Evolutionary conservation across 2,797 vertebrate genomes (phyloP), one percentile per base, ranked within the genome.

Genomic region (Scarus forsteni): DNA sequence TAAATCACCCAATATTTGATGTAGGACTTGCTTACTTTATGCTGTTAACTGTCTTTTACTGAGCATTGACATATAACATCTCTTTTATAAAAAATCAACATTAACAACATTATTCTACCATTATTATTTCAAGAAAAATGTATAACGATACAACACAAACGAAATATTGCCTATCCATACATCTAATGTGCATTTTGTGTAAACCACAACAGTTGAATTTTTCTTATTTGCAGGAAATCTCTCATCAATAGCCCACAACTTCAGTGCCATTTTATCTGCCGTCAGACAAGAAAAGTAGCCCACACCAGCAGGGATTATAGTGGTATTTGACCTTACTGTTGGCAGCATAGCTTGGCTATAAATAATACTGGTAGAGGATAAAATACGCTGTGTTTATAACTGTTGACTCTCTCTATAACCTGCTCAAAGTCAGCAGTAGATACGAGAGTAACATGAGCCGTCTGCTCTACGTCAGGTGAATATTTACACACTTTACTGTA

Each of bases 321-420:
- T 14, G 51, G 14, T 16, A 39, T 75, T 50, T 73, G 70, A 70
- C 66, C 53, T 77, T n/a, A 69, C 39, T 42, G 40, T 58, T 15
- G 27, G 36, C 68, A 68, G 19, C 71, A 13, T 6, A 39, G 42
- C 67, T 6, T 12, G 58, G 58, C 74, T 78, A 76, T 74, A 66
- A 76, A 83, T 79, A 81, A 60, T 40, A 52, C 0, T 38, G 60
- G 38, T 2, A 0, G 59, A 48, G 53, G 40, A 60, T 42, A 46
- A 52, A 63, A 27, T 13, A 18, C 9, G 14, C 19, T n/a, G 48
- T 14, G n/a, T 39, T 19, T 10, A 3, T 55, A 43, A 42, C 59
- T 44, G 27, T 40, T 42, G 36, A n/a, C 57, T n/a, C 10, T 5
- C 3, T 44, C 43, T 39, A 18, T 39, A 38, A 50, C 13, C 8